phyloP scores from a whole-genome alignment of 2,888 invertebrate genomes.

The Zygothrica quintamaculata region DNA sequence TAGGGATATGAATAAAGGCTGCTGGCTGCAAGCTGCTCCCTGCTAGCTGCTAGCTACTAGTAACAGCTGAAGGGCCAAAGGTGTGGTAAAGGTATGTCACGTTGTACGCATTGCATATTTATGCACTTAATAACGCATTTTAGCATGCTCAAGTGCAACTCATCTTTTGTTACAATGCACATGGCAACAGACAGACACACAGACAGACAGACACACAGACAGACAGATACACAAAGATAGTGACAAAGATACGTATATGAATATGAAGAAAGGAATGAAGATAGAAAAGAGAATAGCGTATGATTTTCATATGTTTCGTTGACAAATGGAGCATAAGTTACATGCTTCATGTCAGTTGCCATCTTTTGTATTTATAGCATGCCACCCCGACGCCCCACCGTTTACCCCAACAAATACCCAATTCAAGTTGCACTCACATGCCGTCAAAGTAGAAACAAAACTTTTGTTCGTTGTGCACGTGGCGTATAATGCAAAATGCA shows the following conservation, averaged over 20 bases:
- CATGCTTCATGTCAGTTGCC: no score
- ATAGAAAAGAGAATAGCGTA: conserved; percentile 42
- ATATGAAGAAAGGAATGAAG: conserved; percentile 6
- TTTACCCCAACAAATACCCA: conserved; percentile 27
- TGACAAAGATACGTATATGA: not conserved
- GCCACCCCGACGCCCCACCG: not conserved
- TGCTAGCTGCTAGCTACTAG: not conserved
- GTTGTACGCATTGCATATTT: conserved; percentile 73
- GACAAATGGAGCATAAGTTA: conserved; percentile 71
- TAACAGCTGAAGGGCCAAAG: not conserved
- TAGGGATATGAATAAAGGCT: conserved; percentile 7
- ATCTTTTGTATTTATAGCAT: conserved; percentile 5
- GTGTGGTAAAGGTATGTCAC: not conserved
- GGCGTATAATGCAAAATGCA: conserved; percentile 46
- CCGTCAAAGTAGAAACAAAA: conserved; percentile 48
- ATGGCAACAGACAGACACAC: conserved; percentile 9
- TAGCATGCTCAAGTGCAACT: conserved; percentile 78
- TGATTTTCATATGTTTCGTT: conserved; percentile 52
- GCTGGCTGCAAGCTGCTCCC: no score
- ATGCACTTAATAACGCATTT: conserved; percentile 81
- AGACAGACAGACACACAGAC: conserved; percentile 1
- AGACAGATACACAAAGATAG: not conserved
- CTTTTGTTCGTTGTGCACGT: conserved; percentile 36
- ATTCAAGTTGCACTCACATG: conserved; percentile 28
- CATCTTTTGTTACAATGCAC: conserved; percentile 72